Percentiles rank a stretch among this genome's conserved stretches.
phyloP scores from a whole-genome alignment of 2,888 invertebrate species.

The Ectobius pallidus region DNA sequence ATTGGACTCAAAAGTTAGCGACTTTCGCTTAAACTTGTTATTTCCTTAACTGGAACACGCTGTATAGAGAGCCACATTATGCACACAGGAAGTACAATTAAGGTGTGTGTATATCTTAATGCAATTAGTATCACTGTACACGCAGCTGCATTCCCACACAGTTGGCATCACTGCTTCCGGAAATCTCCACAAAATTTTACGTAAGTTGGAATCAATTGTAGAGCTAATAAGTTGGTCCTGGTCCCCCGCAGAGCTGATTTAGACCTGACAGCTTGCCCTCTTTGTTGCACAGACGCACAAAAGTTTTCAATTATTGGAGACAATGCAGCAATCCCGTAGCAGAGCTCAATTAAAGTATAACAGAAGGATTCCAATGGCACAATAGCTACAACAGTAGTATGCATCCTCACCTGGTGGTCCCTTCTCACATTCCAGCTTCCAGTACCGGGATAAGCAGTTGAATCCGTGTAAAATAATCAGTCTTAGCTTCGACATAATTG shows the following conservation, averaged over 20 bases:
- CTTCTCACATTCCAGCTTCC: too few relatives aligned
- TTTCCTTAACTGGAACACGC: too few relatives aligned
- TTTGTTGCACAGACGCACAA: conserved; percentile 30
- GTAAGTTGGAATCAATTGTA: neutral
- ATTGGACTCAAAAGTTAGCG: too few relatives aligned
- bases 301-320: conserved; percentile 43
- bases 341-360: conserved; percentile 26
- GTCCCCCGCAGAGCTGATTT: conserved; percentile 14
- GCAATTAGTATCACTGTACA: conserved; percentile 35
- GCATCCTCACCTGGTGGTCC: conserved; percentile 10
- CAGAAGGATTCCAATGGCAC: conserved; percentile 20
- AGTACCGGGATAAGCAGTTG: too few relatives aligned
- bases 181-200: neutral
- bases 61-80: neutral
- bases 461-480: too few relatives aligned
- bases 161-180: neutral
- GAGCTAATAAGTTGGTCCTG: conserved; percentile 9
- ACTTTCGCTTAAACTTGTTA: too few relatives aligned
- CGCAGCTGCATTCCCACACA: conserved; percentile 3
- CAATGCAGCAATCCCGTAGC: conserved; percentile 32
- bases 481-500: too few relatives aligned
- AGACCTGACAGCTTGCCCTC: conserved; percentile 20
- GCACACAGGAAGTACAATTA: conserved; percentile 35
- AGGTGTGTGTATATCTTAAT: conserved; percentile 35
- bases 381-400: conserved; percentile 11